Evolutionary conservation across 2,888 invertebrate species (phyloP).

Genomic region (Bursaphelenchus okinawaensis): DNA sequence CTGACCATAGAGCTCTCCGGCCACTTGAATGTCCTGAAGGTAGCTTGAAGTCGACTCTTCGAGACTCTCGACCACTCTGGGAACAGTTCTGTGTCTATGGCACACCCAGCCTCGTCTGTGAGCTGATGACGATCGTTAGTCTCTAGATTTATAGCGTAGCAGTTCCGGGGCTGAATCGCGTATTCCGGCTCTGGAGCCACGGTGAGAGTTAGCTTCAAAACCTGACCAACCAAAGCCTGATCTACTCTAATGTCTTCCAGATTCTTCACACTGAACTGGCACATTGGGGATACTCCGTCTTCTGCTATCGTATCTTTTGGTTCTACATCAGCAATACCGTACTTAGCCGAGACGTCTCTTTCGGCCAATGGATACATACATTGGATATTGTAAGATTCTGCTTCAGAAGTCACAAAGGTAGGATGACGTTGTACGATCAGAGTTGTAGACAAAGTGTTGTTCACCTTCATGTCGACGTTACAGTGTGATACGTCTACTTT

Average conservation of each 20-base stretch:
- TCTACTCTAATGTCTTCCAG: conserved; percentile 35
- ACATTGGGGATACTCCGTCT: conserved; percentile 30
- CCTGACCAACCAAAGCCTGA: conserved; percentile 38
- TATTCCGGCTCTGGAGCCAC: conserved; percentile 41
- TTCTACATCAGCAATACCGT: conserved; percentile 64
- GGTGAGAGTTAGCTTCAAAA: conserved; percentile 32
- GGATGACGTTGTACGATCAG: conserved; percentile 93
- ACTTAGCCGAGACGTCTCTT: conserved; percentile 82
- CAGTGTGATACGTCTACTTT: conserved; percentile 52
- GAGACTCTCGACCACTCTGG: conserved; percentile 50
- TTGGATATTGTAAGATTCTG: conserved; percentile 90
- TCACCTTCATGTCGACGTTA: conserved; percentile 42
- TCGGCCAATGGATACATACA: conserved; percentile 90
- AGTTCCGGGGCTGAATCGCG: conserved; percentile 52
- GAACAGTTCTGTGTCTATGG: conserved; percentile 55
- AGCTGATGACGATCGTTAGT: conserved; percentile 52
- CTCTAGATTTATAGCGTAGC: conserved; percentile 56
- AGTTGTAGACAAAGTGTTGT: conserved; percentile 62
- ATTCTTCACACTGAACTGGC: conserved; percentile 43
- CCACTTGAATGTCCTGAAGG: conserved; percentile 57
- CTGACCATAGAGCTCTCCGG: conserved; percentile 55
- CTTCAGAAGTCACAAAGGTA: conserved; percentile 84
- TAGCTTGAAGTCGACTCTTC: conserved; percentile 33
- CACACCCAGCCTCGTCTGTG: conserved; percentile 56
- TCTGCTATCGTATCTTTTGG: conserved; percentile 40